Conservation (phyloP, 2,888 invertebrate species). For the Cephonodes hylas region DNA sequence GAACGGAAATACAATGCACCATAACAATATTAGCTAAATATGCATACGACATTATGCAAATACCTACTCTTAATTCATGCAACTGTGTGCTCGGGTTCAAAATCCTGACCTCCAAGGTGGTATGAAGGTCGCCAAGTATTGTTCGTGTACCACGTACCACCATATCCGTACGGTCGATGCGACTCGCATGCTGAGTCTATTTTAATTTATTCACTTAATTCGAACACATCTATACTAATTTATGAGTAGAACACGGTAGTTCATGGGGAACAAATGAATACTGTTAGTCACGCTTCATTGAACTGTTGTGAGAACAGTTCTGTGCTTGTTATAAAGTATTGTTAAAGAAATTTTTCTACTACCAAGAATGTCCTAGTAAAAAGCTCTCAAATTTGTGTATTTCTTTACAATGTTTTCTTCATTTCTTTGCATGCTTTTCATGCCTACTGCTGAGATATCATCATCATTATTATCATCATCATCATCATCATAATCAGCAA, state of each 20-base stretch:
- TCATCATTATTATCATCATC: too few species aligned
- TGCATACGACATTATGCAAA: not conserved
- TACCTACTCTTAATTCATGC: not conserved
- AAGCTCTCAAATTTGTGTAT: too few species aligned
- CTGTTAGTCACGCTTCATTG: not conserved
- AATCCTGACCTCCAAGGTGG: not conserved
- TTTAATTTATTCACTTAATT: slow-evolving; percentile 8
- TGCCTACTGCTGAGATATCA: too few species aligned
- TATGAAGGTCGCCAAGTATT: slow-evolving; percentile 2
- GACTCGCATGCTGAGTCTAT: not conserved
- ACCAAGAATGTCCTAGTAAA: too few species aligned
- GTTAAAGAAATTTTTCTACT: not conserved
- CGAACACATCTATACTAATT: not conserved
- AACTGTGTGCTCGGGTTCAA: not conserved
- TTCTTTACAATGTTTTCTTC: too few species aligned
- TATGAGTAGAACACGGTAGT: not conserved
- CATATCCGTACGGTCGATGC: not conserved
- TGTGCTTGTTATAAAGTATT: not conserved
- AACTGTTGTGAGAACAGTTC: not conserved
- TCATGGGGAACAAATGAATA: not conserved
- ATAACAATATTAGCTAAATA: not conserved
- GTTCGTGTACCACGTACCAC: not conserved
- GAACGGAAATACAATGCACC: too few species aligned
- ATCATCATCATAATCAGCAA: too few species aligned
- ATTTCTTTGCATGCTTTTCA: too few species aligned